A percentile compares a stretch with the other conserved stretches of the same genome.
phyloP scores from a whole-genome alignment of 2,888 invertebrate species.

The Chromoteleia sp. region DNA sequence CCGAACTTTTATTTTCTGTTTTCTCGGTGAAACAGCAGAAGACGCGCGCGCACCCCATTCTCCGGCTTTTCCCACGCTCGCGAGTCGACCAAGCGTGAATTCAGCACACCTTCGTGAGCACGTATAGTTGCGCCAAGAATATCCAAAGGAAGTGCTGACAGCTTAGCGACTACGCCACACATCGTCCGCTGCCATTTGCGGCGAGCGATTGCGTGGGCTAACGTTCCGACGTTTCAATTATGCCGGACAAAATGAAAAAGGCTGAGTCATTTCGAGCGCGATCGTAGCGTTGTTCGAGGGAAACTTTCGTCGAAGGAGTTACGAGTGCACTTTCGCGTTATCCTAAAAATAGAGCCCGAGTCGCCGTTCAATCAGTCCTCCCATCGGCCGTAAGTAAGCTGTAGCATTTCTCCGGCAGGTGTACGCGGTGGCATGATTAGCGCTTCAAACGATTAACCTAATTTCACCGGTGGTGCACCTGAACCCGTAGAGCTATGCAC shows the following conservation, averaged over 20 bases:
- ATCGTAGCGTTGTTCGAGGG: background rate
- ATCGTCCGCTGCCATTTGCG: conserved; percentile 43
- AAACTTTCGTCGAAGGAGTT: conserved; percentile 26
- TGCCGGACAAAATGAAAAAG: conserved; percentile 7
- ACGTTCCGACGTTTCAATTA: conserved; percentile 46
- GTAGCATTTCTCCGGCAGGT: conserved; percentile 41
- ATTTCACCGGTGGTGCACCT: conserved; percentile 76
- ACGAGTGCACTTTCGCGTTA: conserved; percentile 38
- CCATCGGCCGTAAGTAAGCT: conserved; percentile 7
- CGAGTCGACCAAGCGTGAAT: conserved; percentile 71
- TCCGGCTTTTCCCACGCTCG: conserved; percentile 64
- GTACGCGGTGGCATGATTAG: conserved; percentile 73
- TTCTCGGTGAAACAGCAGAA: conserved; percentile 21
- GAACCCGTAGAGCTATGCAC: conserved; percentile 72
- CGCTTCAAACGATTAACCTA: conserved; percentile 79
- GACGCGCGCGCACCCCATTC: too few species aligned
- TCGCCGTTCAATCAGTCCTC: conserved; percentile 15
- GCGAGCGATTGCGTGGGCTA: conserved; percentile 29
- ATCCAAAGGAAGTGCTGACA: conserved; percentile 52
- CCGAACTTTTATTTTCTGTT: conserved; percentile 31
- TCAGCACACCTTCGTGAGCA: conserved; percentile 55
- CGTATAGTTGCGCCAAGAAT: conserved; percentile 40
- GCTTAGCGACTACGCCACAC: conserved; percentile 42
- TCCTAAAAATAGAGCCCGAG: conserved; percentile 51
- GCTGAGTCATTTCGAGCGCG: conserved; percentile 9